phyloP scores from a whole-genome alignment of 2,888 invertebrate genomes.

The Tethea ocularis region DNA sequence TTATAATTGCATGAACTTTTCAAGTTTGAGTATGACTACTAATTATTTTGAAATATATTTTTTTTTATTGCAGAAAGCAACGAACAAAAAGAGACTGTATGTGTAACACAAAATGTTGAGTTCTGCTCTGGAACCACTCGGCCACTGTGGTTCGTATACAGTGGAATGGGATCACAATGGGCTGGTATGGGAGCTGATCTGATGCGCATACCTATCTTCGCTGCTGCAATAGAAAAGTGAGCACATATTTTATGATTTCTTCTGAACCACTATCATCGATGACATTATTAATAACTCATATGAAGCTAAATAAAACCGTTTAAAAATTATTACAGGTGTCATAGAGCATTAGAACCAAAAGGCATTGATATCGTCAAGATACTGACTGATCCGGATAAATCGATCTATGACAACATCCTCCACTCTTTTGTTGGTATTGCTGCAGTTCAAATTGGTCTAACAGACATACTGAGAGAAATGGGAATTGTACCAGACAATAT shows the following conservation, averaged over 20 bases:
- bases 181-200: slow-evolving; percentile 85
- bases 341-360: slow-evolving; percentile 80
- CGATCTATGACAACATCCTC: slow-evolving; percentile 85
- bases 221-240: slow-evolving; percentile 69
- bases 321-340: slow-evolving; percentile 56
- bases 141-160: slow-evolving; percentile 86
- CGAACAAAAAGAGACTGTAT: slow-evolving; percentile 37
- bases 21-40: no score
- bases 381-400: slow-evolving; percentile 83
- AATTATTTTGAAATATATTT: not conserved
- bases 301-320: no score
- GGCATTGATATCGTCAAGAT: slow-evolving; percentile 86
- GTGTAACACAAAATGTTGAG: slow-evolving; percentile 33
- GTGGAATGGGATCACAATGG: slow-evolving; percentile 89
- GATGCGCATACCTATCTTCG: slow-evolving; percentile 84
- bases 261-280: no score
- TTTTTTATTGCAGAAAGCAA: slow-evolving; percentile 36
- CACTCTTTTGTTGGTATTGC: slow-evolving; percentile 89
- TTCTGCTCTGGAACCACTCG: slow-evolving; percentile 41
- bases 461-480: slow-evolving; percentile 84
- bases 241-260: not conserved
- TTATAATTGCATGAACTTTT: no score
- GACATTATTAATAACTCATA: no score
- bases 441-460: slow-evolving; percentile 84
- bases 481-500: slow-evolving; percentile 88